Conservation (phyloP, 2,888 invertebrate genomes). For the Aphodius granarius region DNA sequence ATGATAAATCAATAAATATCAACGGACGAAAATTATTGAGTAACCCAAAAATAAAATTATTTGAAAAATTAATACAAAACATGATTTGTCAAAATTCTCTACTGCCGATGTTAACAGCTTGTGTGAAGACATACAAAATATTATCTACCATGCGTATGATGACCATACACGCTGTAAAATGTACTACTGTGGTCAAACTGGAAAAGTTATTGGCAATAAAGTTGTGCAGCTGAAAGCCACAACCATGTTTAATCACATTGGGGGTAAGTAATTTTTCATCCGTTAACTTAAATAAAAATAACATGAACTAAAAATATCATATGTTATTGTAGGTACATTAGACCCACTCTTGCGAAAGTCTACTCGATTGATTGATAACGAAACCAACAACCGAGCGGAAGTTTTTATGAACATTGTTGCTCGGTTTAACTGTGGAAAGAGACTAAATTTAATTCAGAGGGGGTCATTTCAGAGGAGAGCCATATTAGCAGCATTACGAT, state of each 20-base stretch:
- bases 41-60: background rate
- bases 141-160: conserved; percentile 35
- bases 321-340: background rate
- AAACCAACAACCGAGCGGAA: conserved; percentile 38
- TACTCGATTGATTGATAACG: conserved; percentile 32
- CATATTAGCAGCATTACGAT: conserved; percentile 39
- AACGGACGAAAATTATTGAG: background rate
- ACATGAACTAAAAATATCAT: background rate
- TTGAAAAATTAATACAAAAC: background rate
- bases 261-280: background rate
- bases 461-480: conserved; percentile 39
- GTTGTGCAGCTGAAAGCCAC: background rate
- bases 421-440: conserved; percentile 41
- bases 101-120: conserved; percentile 18
- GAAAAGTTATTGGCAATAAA: background rate
- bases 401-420: conserved; percentile 38
- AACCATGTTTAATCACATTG: conserved; percentile 6
- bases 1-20: conserved; percentile 1
- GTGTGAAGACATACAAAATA: conserved; percentile 26
- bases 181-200: conserved; percentile 19
- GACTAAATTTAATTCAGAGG: conserved; percentile 37
- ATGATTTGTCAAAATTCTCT: conserved; percentile 25
- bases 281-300: background rate
- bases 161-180: conserved; percentile 31
- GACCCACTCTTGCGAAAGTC: background rate